Evolutionary conservation across 2,888 invertebrate species (phyloP), one percentile per base, ranked within the genome.

Genomic region (Catonia carolina): DNA sequence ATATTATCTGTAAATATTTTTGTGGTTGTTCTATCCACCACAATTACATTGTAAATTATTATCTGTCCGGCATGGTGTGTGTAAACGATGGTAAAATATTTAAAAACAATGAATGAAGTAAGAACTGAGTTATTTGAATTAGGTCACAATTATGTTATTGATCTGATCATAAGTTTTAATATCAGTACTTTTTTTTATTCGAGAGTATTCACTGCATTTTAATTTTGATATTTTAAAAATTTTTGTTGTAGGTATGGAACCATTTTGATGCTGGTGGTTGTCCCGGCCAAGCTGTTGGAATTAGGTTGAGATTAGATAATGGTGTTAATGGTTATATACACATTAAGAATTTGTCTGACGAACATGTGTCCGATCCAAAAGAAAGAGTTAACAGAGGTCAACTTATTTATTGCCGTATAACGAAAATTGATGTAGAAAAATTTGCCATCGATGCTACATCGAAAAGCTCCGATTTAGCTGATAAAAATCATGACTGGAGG

Each of bases 261-360:
- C 97, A 98, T 73, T 97, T 97, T 76, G 97, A 98, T 73, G 90
- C 92, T 1, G 92, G 90, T 23, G 84, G 87, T 1, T 99, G 99
- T 74, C 96, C 93, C 0, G 99, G 99, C 0, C 90, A 93, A 71
- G 92, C 98, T 0, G 89, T 89, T 0, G 99, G 99, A 1, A 87
- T 99, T 0, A 82, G 89, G 59, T 77, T 93, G 37, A 78, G 89
- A 0, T 75, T 99, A 2, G 98, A 99, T 73, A 99, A 99, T 71
- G 90, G 90, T 0, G 79, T 93, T 33, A 86, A 85, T 12, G 96
- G 96, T 0, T 97, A 95, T 71, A 90, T 98, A 67, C 91, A 91
- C 68, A 89, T 93, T 56, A 91, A 91, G 73, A 92, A 93, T 74
- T 77, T 98, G 37, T 95, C 95, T 1, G 96, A 98, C 72, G 89